Conservation (phyloP, 2,797 vertebrate genomes). For the Phrynocephalus forsythii region DNA sequence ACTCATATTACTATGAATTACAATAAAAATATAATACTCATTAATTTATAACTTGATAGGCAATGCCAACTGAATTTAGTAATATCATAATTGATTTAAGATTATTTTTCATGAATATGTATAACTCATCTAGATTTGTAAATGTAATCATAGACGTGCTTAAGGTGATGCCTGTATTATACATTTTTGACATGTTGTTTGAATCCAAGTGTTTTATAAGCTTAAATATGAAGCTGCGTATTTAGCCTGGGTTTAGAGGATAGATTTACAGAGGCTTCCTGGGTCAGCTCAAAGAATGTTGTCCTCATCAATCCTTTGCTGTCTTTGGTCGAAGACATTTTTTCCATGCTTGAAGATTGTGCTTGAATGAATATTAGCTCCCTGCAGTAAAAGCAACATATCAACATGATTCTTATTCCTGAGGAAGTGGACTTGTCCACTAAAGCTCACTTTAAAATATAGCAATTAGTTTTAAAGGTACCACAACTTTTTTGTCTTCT, state of each 20-base stretch:
- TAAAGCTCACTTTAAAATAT: too few species aligned
- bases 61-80: background rate
- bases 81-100: background rate
- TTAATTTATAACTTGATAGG: background rate
- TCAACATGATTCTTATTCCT: too few species aligned
- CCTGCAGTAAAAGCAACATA: background rate
- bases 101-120: background rate
- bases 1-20: background rate
- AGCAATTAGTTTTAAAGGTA: too few species aligned
- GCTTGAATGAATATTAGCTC: background rate
- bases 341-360: background rate
- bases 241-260: background rate
- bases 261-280: background rate
- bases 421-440: too few species aligned
- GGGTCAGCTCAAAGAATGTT: background rate
- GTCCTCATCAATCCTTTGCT: background rate
- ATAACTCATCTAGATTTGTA: background rate
- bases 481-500: too few species aligned
- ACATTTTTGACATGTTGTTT: background rate
- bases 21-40: background rate
- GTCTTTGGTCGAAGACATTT: background rate
- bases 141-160: background rate
- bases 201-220: background rate
- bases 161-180: background rate
- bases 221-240: background rate